Conservation (phyloP, 2,113 vertebrate genomes). For the Elephas maximus region DNA sequence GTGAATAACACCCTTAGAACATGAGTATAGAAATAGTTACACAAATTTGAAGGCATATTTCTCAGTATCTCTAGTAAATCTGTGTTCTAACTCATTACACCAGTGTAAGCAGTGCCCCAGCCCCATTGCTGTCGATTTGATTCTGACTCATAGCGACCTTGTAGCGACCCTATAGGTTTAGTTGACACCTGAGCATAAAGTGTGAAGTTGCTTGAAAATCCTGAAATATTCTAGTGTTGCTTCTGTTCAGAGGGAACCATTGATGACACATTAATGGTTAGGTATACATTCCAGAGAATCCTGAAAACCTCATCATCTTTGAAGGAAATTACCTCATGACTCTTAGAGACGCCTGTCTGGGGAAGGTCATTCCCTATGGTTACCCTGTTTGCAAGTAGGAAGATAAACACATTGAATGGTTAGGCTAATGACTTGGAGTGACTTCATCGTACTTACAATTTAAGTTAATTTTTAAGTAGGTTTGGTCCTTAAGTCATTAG, state of each 20-base stretch:
- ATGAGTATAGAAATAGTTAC: neutral
- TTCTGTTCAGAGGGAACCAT: conserved; percentile 48
- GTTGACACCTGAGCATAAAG: neutral
- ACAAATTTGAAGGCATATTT: neutral
- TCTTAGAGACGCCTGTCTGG: conserved; percentile 47
- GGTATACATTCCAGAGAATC: conserved; percentile 75
- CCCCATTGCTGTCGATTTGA: too few relatives aligned
- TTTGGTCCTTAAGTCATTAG: conserved; percentile 60
- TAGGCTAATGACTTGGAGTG: conserved; percentile 59
- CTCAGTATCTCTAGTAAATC: neutral
- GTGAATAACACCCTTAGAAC: neutral
- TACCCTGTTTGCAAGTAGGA: conserved; percentile 56
- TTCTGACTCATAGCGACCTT: too few relatives aligned
- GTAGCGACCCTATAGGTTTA: neutral
- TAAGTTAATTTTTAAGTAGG: conserved; percentile 69
- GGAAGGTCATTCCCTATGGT: neutral
- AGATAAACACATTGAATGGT: conserved; percentile 67
- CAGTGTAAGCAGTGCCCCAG: neutral
- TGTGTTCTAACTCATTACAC: neutral
- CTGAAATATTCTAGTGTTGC: conserved; percentile 22
- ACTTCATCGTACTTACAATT: conserved; percentile 64
- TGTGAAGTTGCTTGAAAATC: conserved; percentile 33
- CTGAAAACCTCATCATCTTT: conserved; percentile 67
- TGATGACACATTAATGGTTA: conserved; percentile 37
- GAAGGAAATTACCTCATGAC: conserved; percentile 76